A percentile compares a stretch with the other conserved stretches of the same genome.
Evolutionary conservation across 1,140 invertebrate genomes (phyloP).

Genomic region (Drosophila azteca): DNA sequence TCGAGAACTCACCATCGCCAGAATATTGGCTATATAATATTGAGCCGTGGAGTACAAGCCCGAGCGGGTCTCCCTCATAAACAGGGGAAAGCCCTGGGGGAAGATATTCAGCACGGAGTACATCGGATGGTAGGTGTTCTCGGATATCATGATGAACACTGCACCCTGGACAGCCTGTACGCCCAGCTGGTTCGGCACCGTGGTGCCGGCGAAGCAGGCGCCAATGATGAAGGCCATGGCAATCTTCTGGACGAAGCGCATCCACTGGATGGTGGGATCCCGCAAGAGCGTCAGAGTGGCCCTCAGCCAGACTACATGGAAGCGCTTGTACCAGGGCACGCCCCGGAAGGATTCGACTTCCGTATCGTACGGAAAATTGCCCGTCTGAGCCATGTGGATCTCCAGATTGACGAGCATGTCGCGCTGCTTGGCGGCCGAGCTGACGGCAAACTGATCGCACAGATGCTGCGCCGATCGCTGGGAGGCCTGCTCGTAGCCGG

Average conservation of each 20-base stretch:
- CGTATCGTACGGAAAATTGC: conserved; percentile 75
- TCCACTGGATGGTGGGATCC: conserved; percentile 89
- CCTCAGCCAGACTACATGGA: conserved; percentile 89
- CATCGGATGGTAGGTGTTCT: conserved; percentile 94
- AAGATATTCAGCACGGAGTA: conserved; percentile 92
- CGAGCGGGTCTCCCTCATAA: conserved; percentile 90
- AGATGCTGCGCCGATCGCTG: conserved; percentile 88
- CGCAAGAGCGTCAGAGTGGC: conserved; percentile 88
- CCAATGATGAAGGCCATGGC: conserved; percentile 92
- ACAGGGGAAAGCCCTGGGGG: conserved; percentile 90
- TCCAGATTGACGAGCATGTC: conserved; percentile 88
- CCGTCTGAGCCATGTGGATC: conserved; percentile 85
- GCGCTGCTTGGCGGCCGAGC: conserved; percentile 89
- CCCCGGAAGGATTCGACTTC: conserved; percentile 84
- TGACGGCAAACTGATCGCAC: conserved; percentile 91
- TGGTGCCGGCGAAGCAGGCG: conserved; percentile 90
- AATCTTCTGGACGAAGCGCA: conserved; percentile 90
- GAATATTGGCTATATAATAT: conserved; percentile 90
- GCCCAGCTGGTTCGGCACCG: conserved; percentile 88
- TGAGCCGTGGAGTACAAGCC: conserved; percentile 89
- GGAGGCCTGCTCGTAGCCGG: conserved; percentile 89
- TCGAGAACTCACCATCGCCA: conserved; percentile 88
- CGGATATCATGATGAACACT: conserved; percentile 92
- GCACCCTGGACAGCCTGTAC: conserved; percentile 93
- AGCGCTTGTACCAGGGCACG: conserved; percentile 87